A percentile compares a stretch with the other conserved stretches of the same genome.
Conservation (phyloP, 1,140 invertebrate genomes). For the Carcinoscorpius rotundicauda region DNA sequence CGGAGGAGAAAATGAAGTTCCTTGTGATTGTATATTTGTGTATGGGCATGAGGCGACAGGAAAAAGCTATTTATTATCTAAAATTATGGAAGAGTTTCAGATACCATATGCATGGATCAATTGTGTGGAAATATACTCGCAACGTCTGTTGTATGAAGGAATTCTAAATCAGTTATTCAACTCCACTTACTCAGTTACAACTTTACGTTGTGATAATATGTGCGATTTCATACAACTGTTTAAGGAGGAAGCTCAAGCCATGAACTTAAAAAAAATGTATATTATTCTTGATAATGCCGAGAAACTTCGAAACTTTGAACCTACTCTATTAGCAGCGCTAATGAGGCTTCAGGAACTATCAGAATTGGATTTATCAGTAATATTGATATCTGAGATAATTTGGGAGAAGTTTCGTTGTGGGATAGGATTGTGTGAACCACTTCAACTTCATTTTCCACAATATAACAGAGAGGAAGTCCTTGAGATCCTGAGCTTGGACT, state of each 20-base stretch:
- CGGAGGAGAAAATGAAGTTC: too few relatives aligned
- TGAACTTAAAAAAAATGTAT: slow-evolving; percentile 25
- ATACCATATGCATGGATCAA: slow-evolving; percentile 51
- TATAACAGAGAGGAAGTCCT: slow-evolving; percentile 62
- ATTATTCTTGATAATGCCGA: slow-evolving; percentile 59
- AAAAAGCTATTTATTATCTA: slow-evolving; percentile 53
- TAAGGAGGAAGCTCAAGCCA: neutral
- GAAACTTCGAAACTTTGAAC: slow-evolving; percentile 53
- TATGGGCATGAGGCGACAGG: slow-evolving; percentile 67
- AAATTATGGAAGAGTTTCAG: slow-evolving; percentile 47
- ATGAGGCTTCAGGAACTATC: slow-evolving; percentile 56
- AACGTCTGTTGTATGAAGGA: slow-evolving; percentile 60
- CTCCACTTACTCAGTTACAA: neutral
- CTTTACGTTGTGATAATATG: slow-evolving; percentile 52
- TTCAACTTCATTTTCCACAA: slow-evolving; percentile 63
- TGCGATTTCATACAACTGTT: slow-evolving; percentile 54
- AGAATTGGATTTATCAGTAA: slow-evolving; percentile 49
- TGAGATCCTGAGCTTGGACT: slow-evolving; percentile 47
- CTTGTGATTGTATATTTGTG: slow-evolving; percentile 39
- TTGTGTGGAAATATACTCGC: slow-evolving; percentile 64
- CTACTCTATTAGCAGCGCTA: slow-evolving; percentile 53
- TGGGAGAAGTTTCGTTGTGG: slow-evolving; percentile 64
- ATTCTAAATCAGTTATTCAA: slow-evolving; percentile 48
- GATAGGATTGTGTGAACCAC: slow-evolving; percentile 54
- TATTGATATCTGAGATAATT: slow-evolving; percentile 60